Conservation (phyloP, 2,888 invertebrate species). For the Macropis europaea region DNA sequence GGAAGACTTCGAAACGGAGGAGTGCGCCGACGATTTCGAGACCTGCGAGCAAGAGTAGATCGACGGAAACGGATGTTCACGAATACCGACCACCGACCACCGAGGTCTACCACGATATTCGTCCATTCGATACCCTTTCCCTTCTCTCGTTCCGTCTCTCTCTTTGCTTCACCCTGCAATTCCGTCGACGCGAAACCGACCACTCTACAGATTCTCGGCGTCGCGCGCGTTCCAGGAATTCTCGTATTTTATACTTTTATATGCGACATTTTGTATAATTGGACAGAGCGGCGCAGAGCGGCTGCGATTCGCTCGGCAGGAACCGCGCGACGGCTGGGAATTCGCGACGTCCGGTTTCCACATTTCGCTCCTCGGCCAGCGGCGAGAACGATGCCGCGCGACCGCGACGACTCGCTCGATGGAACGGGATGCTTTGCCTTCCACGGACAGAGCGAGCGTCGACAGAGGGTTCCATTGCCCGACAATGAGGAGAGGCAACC, state of each 20-base stretch:
- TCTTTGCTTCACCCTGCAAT: neutral
- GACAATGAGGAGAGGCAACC: neutral
- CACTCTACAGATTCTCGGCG: too few species aligned
- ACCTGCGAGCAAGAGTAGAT: slow-evolving; percentile 75
- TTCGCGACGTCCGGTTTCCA: neutral
- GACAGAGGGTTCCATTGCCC: too few species aligned
- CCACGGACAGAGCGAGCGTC: neutral
- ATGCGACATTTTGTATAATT: slow-evolving; percentile 21
- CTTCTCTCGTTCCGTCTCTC: too few species aligned
- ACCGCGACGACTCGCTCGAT: neutral
- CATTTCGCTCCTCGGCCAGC: neutral
- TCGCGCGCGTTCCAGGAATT: neutral
- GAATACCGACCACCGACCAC: too few species aligned
- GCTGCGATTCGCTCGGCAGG: neutral
- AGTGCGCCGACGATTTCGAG: slow-evolving; percentile 82
- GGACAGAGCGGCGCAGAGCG: neutral
- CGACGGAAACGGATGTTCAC: neutral
- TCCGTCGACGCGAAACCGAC: too few species aligned
- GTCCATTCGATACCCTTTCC: neutral
- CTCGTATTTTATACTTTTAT: slow-evolving; percentile 51
- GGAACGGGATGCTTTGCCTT: neutral
- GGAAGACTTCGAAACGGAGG: slow-evolving; percentile 92
- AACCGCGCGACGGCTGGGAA: neutral
- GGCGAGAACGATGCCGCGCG: neutral
- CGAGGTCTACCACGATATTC: too few species aligned